These are phyloP conservation scores for Caenorhabditis uteleia DNA, from an alignment of 2,888 invertebrate genomes.

Conservation along the genomic window DNA sequence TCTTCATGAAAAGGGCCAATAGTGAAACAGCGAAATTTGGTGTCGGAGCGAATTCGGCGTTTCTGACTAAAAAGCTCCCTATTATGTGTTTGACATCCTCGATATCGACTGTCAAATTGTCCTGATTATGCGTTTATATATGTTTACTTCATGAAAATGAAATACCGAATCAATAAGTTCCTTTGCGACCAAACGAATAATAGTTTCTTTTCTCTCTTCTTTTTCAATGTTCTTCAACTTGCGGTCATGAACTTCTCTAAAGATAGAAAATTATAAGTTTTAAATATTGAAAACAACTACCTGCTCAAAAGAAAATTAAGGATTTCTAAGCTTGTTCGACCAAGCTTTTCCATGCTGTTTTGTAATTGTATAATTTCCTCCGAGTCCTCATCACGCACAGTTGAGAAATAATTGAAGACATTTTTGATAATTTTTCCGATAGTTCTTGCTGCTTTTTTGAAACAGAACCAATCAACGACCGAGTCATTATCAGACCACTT, in stretches of 20 bases:
- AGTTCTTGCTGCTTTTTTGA: constrained; percentile 18
- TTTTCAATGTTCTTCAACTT: constrained; percentile 11
- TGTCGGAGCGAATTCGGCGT: constrained; percentile 15
- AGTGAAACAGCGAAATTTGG: constrained; percentile 16
- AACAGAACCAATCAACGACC: constrained; percentile 15
- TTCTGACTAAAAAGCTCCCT: constrained; percentile 9
- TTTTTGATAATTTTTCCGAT: constrained; percentile 17
- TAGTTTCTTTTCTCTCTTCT: constrained; percentile 2
- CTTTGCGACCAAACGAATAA: not conserved
- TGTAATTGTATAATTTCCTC: constrained; percentile 12
- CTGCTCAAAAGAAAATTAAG: constrained; percentile 3
- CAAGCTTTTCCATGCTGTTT: constrained; percentile 26
- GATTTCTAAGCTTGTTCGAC: constrained; percentile 15
- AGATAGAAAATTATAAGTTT: too few species aligned
- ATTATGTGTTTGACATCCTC: constrained; percentile 11
- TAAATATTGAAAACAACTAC: too few species aligned
- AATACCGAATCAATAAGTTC: not conserved
- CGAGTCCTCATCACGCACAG: not conserved
- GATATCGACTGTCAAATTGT: constrained; percentile 8
- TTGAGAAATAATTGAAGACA: constrained; percentile 15
- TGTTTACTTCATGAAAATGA: constrained; percentile 5
- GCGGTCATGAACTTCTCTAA: constrained; percentile 20
- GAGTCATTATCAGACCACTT: constrained; percentile 22
- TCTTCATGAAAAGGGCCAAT: constrained; percentile 23
- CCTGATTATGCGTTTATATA: not conserved